These are phyloP conservation scores for Heliocidaris erythrogramma DNA, from an alignment of 35 echinoderm and acorn worm genomes.

Conservation along the genomic window DNA sequence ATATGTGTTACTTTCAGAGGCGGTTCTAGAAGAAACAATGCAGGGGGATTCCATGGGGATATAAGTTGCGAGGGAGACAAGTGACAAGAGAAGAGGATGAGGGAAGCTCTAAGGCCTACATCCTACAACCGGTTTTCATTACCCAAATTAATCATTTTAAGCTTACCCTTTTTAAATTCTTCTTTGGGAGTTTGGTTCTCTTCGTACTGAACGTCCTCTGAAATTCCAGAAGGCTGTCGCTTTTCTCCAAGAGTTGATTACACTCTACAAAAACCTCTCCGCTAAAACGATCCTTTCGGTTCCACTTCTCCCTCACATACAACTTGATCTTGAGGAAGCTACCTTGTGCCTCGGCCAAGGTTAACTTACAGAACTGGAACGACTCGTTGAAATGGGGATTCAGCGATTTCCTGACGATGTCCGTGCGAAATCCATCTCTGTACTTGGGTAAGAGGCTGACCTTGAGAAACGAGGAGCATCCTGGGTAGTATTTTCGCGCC, in stretches of 20 bases:
- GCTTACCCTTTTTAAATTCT: slow-evolving; percentile 40
- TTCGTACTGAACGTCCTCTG: slow-evolving; percentile 35
- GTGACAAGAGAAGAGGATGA: no score
- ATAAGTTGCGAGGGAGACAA: no score
- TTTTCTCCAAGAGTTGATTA: slow-evolving; percentile 3
- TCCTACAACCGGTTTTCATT: no score
- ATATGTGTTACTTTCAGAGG: no score
- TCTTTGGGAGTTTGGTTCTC: slow-evolving; percentile 43
- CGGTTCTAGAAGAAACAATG: no score
- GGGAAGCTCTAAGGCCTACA: no score
- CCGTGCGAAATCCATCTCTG: slow-evolving; percentile 45
- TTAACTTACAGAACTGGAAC: slow-evolving; percentile 54
- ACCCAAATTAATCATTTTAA: neutral
- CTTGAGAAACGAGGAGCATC: slow-evolving; percentile 46
- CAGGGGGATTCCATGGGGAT: no score
- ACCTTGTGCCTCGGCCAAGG: slow-evolving; percentile 19
- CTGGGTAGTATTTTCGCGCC: slow-evolving; percentile 44
- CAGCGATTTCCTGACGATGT: slow-evolving; percentile 23
- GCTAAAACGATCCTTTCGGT: slow-evolving; percentile 49
- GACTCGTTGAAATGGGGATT: slow-evolving; percentile 63
- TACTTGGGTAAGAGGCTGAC: slow-evolving; percentile 55
- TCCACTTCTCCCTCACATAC: slow-evolving; percentile 62
- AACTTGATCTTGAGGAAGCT: slow-evolving; percentile 52
- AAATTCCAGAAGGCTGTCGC: slow-evolving; percentile 22
- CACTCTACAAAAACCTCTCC: slow-evolving; percentile 56